Evolutionary conservation across 2,888 invertebrate genomes (phyloP).

Genomic region (Heliconius erato): DNA sequence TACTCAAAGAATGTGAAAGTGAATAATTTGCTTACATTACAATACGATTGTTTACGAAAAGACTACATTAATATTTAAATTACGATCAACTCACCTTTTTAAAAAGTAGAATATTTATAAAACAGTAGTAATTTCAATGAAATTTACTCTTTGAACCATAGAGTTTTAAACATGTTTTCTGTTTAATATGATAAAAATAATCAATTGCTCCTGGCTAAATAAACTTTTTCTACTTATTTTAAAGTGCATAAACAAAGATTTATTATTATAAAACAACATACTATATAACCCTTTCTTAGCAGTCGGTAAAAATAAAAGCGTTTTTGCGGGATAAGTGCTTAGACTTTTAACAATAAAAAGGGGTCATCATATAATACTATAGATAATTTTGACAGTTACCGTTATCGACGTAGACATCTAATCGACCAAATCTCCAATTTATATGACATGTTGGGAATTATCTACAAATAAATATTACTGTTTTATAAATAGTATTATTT

Average conservation of each 20-base stretch:
- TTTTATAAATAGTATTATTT: neutral
- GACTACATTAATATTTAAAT: constrained; percentile 13
- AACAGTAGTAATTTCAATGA: neutral
- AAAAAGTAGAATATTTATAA: neutral
- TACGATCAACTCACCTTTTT: neutral
- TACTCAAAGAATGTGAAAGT: constrained; percentile 21
- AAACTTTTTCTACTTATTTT: neutral
- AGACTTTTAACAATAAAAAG: neutral
- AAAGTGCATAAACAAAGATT: neutral
- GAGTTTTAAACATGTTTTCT: neutral
- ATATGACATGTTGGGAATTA: neutral
- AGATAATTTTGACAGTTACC: constrained; percentile 27
- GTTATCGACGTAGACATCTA: constrained; percentile 30
- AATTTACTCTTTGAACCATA: neutral
- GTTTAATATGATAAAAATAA: neutral
- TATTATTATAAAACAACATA: neutral
- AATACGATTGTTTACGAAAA: constrained; percentile 16
- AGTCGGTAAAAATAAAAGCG: neutral
- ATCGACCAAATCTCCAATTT: constrained; percentile 9
- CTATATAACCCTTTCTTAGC: neutral
- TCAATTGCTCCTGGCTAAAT: neutral
- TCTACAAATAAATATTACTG: neutral
- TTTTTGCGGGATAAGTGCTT: constrained; percentile 6
- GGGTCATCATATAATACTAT: constrained; percentile 18
- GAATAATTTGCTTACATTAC: constrained; percentile 34